phyloP scores from a whole-genome alignment of 2,797 vertebrate genomes.

The Echiichthys vipera region DNA sequence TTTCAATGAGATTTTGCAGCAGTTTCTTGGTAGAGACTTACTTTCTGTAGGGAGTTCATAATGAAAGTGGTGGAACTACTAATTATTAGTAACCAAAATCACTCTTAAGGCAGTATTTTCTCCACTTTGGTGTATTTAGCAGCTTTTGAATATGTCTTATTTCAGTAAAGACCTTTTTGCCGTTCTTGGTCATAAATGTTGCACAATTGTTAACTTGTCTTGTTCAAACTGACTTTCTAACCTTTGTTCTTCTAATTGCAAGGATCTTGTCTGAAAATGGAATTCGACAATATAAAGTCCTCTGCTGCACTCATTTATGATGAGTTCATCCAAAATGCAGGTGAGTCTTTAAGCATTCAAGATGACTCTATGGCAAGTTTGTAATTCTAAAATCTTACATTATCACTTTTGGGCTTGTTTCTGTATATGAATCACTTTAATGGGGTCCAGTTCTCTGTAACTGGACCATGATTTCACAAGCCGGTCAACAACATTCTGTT shows the following conservation, averaged over 20 bases:
- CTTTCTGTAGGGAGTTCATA: background rate
- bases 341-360: constrained; percentile 75
- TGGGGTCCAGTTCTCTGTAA: no score
- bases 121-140: background rate
- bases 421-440: background rate
- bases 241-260: constrained; percentile 17
- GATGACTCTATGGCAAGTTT: rapidly evolving
- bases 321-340: constrained; percentile 91
- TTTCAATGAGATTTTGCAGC: background rate
- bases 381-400: background rate
- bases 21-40: background rate
- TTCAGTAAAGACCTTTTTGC: background rate
- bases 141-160: background rate
- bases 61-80: background rate
- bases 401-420: background rate
- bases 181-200: background rate
- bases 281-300: constrained; percentile 87
- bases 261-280: constrained; percentile 84
- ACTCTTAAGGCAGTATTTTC: background rate
- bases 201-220: no score
- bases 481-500: background rate
- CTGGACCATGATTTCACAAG: background rate
- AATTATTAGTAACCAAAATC: background rate
- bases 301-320: constrained; percentile 89
- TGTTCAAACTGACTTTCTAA: constrained; percentile 14